Base-by-base conservation (phyloP, 2,113 vertebrate species). In the Ictalurus furcatus region DNA sequence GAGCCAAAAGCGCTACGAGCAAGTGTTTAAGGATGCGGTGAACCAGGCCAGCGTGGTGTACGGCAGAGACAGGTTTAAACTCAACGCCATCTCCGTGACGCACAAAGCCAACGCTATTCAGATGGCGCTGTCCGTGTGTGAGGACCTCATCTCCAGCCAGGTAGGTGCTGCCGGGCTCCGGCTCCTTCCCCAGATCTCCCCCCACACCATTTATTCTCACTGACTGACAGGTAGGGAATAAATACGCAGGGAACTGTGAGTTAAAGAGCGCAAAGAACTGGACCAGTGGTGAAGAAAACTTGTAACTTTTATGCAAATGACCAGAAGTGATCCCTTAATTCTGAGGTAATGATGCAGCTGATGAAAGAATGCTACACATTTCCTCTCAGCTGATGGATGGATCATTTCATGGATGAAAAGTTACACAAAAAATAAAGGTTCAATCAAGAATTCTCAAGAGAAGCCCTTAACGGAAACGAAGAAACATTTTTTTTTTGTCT, bases 111-210 rank as follows among this genome's bases (percentile, higher is more conserved):
- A 99, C 91, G 98, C 98, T 92, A 99, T 99, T 94, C 97, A 99
- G 95, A 99, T 99, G 98, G 98, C 98, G 11, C 96, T 99, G 92
- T 98, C 98, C 16, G 98, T 99, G 90, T 99, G 98, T 88, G 98
- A 99, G 94, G 98, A 98, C 94, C 97, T 99, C 94, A 99, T 99
- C 96, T 99, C 97, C 93, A 96, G 97, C 95, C 98, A 99, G 97
- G 98, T 98, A 94, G 84, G 95, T 95, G 48, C 34, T 37, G 14
- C 17, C 2, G 23, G 81, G 81, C 19, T 82, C 79, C 17, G 11
- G 8, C 56, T 21, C 80, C 12, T 2, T 23, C 14, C 80, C 7
- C 28, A 56, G 28, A 14, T 8, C 17, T 30, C 23, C 54, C n/a
- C 25, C 2, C 40, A 6, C 23, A 4, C 8, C 52, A 82, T 56